Conservation (phyloP, 1,140 invertebrate genomes). For the Metaphire vulgaris region DNA sequence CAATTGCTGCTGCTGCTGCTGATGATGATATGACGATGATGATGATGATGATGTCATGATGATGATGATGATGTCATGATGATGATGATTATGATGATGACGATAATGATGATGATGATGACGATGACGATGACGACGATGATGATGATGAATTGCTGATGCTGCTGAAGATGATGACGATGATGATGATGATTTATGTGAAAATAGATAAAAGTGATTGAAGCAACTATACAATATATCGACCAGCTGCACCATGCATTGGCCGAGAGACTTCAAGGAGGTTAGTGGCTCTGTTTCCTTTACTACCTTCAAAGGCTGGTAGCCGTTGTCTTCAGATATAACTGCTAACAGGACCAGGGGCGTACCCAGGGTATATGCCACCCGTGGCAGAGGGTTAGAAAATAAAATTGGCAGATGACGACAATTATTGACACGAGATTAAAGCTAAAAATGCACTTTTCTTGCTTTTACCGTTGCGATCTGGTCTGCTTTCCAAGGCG, state of each 20-base stretch:
- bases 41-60: background rate
- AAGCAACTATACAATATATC: background rate
- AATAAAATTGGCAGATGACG: too few relatives aligned
- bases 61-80: background rate
- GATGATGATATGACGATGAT: background rate
- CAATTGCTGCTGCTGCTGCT: background rate
- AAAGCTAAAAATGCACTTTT: too few relatives aligned
- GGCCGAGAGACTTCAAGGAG: background rate
- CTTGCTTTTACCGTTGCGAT: too few relatives aligned
- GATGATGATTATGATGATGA: background rate
- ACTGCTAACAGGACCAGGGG: too few relatives aligned
- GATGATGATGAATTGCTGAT: background rate
- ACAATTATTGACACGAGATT: too few relatives aligned
- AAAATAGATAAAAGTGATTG: background rate
- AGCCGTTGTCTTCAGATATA: too few relatives aligned
- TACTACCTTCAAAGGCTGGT: too few relatives aligned
- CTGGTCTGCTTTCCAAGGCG: too few relatives aligned
- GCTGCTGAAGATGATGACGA: background rate
- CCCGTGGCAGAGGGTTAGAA: too few relatives aligned
- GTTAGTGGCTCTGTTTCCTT: too few relatives aligned
- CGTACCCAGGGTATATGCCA: too few relatives aligned
- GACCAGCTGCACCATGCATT: background rate
- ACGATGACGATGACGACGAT: background rate
- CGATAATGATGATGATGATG: background rate
- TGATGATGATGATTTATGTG: background rate